A percentile compares a stretch with the other conserved stretches of the same genome.
Evolutionary conservation across 1,140 invertebrate genomes (phyloP).

Genomic region (Pemphigus obesinymphae): DNA sequence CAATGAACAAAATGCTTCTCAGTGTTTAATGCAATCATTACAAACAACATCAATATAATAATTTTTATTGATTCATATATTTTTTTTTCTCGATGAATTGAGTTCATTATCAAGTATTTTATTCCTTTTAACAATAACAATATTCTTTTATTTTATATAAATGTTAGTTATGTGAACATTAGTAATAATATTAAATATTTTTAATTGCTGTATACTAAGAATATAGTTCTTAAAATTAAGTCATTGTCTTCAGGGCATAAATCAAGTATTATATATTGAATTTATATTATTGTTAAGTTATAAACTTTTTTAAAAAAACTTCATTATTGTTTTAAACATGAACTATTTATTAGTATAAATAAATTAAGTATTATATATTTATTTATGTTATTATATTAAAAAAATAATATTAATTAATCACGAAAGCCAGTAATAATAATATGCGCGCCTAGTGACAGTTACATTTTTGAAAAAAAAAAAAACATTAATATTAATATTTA

Average conservation of each 20-base stretch:
- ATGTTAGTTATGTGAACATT: not conserved
- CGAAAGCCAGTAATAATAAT: not conserved
- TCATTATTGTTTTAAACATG: not conserved
- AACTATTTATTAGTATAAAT: not conserved
- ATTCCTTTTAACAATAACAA: constrained; percentile 5
- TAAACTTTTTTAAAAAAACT: not conserved
- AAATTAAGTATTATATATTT: constrained; percentile 18
- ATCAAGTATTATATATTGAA: constrained; percentile 13
- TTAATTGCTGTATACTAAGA: constrained; percentile 5
- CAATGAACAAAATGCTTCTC: constrained; percentile 9
- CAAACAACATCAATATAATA: not conserved
- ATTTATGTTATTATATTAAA: not conserved
- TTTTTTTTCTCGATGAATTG: constrained; percentile 1
- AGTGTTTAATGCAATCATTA: not conserved
- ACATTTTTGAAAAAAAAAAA: not conserved
- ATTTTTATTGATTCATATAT: not conserved
- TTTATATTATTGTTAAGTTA: not conserved
- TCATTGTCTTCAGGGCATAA: not conserved
- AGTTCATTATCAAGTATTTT: not conserved
- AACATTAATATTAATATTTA: constrained; percentile 17
- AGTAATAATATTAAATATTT: constrained; percentile 9
- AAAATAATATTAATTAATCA: not conserved
- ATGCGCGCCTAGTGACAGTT: not conserved
- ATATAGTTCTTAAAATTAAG: constrained; percentile 2
- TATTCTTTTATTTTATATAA: constrained; percentile 12